Percentiles rank a stretch among this genome's conserved stretches.
These are phyloP conservation scores for Hypolimnas misippus DNA, from an alignment of 2,888 invertebrate genomes.

Conservation along the genomic window DNA sequence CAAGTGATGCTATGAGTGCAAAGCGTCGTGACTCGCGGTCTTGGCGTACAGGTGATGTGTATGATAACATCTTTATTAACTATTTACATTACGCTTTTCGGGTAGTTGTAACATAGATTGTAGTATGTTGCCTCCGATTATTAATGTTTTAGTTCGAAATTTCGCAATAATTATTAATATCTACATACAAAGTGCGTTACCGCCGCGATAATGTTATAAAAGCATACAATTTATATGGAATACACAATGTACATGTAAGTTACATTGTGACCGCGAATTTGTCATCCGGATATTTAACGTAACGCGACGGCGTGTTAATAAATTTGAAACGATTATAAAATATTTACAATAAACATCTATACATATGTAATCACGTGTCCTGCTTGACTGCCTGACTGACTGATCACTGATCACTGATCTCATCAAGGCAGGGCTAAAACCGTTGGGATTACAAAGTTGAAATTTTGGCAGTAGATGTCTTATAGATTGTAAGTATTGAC, in stretches of 20 bases:
- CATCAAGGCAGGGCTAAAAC: too few species aligned
- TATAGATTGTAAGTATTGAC: too few species aligned
- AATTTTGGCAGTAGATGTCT: too few species aligned
- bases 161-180: background rate
- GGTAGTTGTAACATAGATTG: background rate
- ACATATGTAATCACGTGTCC: too few species aligned
- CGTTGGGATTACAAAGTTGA: too few species aligned
- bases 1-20: constrained; percentile 75
- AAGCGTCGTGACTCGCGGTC: constrained; percentile 32
- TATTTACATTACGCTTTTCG: constrained; percentile 22
- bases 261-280: background rate
- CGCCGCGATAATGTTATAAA: background rate
- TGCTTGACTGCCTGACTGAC: too few species aligned
- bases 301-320: constrained; percentile 1
- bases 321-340: background rate
- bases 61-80: constrained; percentile 32
- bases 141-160: background rate
- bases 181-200: background rate
- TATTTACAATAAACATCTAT: background rate
- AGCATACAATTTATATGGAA: background rate
- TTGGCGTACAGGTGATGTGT: constrained; percentile 29
- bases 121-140: background rate
- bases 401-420: too few species aligned
- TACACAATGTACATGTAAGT: background rate
- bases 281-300: background rate